phyloP scores from a whole-genome alignment of 2,888 invertebrate species.

The Rhingia campestris region DNA sequence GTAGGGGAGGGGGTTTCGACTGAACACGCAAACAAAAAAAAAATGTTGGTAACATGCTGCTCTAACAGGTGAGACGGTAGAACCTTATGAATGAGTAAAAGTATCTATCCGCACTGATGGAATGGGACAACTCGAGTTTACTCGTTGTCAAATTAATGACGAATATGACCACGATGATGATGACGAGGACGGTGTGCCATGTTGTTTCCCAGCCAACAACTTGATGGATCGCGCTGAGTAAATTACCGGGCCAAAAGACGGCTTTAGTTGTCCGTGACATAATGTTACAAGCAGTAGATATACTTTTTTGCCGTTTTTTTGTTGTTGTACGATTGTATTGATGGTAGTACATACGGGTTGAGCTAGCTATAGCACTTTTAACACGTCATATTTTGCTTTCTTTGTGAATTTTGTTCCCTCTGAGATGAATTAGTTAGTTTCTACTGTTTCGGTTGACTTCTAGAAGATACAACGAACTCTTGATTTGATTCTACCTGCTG shows the following conservation, averaged over 20 bases:
- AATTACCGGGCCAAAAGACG: conserved; percentile 69
- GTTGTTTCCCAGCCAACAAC: conserved; percentile 72
- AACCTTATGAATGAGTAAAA: conserved; percentile 70
- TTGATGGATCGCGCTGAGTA: conserved; percentile 66
- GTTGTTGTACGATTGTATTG: background rate
- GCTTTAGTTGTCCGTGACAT: conserved; percentile 70
- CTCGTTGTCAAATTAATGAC: conserved; percentile 72
- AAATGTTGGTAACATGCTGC: conserved; percentile 9
- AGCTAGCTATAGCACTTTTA: conserved; percentile 24
- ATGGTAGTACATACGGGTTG: conserved; percentile 16
- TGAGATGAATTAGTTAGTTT: conserved; percentile 70
- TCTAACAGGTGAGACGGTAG: conserved; percentile 69
- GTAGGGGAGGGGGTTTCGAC: background rate
- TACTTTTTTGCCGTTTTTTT: conserved; percentile 47
- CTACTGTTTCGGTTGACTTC: conserved; percentile 66
- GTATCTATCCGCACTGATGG: conserved; percentile 48
- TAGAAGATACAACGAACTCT: conserved; percentile 72
- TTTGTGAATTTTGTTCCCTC: conserved; percentile 12
- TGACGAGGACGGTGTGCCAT: conserved; percentile 72
- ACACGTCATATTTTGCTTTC: conserved; percentile 11
- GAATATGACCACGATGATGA: conserved; percentile 65
- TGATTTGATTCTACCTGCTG: conserved; percentile 63
- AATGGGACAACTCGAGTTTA: conserved; percentile 63
- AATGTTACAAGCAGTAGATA: conserved; percentile 66
- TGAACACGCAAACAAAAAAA: background rate